A percentile compares a stretch with the other conserved stretches of the same genome.
phyloP scores from a whole-genome alignment of 2,888 invertebrate genomes.

The Isotomurus palustris region DNA sequence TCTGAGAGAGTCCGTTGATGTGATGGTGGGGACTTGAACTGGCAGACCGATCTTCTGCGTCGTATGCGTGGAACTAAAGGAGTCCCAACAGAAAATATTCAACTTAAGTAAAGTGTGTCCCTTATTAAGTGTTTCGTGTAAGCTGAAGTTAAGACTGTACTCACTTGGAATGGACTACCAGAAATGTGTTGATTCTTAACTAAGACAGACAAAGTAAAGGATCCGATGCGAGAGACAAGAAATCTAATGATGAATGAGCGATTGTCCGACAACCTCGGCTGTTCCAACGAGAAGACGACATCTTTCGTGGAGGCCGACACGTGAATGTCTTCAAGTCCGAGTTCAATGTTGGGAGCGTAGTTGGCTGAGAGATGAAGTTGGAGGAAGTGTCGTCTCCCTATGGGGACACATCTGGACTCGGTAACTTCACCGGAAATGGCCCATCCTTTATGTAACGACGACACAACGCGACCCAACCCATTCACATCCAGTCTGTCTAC shows the following conservation, averaged over 20 bases:
- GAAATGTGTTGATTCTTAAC: conserved; percentile 44
- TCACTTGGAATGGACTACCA: conserved; percentile 44
- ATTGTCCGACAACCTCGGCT: conserved; percentile 39
- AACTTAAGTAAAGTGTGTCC: too few relatives aligned
- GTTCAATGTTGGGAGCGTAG: conserved; percentile 35
- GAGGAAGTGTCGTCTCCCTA: conserved; percentile 43
- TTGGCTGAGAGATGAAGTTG: conserved; percentile 42
- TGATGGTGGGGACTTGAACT: conserved; percentile 39
- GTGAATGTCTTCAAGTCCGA: conserved; percentile 41
- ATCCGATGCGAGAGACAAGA: conserved; percentile 42
- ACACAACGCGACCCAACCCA: conserved; percentile 41
- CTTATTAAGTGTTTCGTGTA: too few relatives aligned
- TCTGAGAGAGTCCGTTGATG: conserved; percentile 31
- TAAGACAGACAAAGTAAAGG: conserved; percentile 41
- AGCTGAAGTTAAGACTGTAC: not conserved
- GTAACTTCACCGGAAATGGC: conserved; percentile 44
- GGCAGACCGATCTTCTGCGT: conserved; percentile 39
- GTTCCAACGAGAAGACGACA: conserved; percentile 44
- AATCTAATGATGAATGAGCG: conserved; percentile 44
- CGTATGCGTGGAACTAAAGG: conserved; percentile 43
- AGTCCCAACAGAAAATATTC: not conserved
- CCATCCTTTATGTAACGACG: conserved; percentile 43
- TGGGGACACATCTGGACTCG: conserved; percentile 44
- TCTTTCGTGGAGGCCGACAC: conserved; percentile 44
- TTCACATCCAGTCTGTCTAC: conserved; percentile 39